Evolutionary conservation across 2,888 invertebrate genomes (phyloP).

Genomic region (Gisinianus flammeolus): DNA sequence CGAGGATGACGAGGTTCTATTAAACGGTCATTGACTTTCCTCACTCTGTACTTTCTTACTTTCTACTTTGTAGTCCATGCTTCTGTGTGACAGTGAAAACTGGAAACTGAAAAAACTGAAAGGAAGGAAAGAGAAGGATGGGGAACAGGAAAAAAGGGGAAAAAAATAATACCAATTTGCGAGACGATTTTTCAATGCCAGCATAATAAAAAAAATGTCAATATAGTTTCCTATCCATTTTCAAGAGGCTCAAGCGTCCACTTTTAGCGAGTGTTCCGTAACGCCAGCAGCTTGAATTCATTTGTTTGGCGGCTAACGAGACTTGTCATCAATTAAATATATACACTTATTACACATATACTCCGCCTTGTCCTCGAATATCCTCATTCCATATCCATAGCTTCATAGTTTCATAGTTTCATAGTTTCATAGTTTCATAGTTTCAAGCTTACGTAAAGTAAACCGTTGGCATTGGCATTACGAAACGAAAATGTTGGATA

Average conservation of each 20-base stretch:
- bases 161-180: not conserved
- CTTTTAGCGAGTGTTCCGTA: not conserved
- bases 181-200: not conserved
- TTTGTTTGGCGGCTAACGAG: not conserved
- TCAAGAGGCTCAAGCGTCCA: not conserved
- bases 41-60: not conserved
- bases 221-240: not conserved
- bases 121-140: too few relatives aligned
- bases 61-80: not conserved
- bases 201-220: not conserved
- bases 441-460: too few relatives aligned
- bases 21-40: not conserved
- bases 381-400: too few relatives aligned
- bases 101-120: too few relatives aligned
- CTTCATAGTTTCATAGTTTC: too few relatives aligned
- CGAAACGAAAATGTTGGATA: too few relatives aligned
- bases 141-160: not conserved
- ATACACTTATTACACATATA: too few relatives aligned
- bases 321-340: conserved; percentile 13
- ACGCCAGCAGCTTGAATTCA: not conserved
- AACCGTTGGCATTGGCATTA: too few relatives aligned
- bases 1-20: too few relatives aligned
- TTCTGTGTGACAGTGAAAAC: too few relatives aligned
- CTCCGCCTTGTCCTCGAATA: too few relatives aligned
- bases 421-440: too few relatives aligned